Evolutionary conservation across 2,888 invertebrate genomes (phyloP).

Genomic region (Bhutanitis thaidina): DNA sequence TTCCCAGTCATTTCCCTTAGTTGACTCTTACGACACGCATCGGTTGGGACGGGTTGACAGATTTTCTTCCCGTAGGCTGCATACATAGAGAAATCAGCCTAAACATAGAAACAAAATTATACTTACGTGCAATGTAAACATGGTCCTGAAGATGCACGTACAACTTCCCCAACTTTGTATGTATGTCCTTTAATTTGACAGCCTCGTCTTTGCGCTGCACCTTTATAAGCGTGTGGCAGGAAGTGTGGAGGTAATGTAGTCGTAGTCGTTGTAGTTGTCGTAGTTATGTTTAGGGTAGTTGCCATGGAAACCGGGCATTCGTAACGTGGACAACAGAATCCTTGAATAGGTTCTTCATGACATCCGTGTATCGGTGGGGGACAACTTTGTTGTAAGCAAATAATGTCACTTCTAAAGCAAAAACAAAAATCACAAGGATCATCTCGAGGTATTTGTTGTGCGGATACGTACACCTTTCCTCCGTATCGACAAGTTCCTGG

Average conservation of each 20-base stretch:
- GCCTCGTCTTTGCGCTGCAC: slow-evolving; percentile 86
- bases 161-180: slow-evolving; percentile 91
- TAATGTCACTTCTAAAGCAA: slow-evolving; percentile 97
- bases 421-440: slow-evolving; percentile 98
- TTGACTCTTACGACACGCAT: too few species aligned
- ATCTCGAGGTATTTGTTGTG: slow-evolving; percentile 95
- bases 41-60: too few species aligned
- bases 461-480: slow-evolving; percentile 95
- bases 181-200: slow-evolving; percentile 92
- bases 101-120: not conserved
- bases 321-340: slow-evolving; percentile 96
- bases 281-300: slow-evolving; percentile 88
- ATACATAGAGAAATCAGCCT: too few species aligned
- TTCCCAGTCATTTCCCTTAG: too few species aligned
- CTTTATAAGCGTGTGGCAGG: slow-evolving; percentile 88
- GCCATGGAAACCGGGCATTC: slow-evolving; percentile 96
- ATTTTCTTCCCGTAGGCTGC: too few species aligned
- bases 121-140: slow-evolving; percentile 97
- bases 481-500: slow-evolving; percentile 95
- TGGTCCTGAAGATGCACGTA: slow-evolving; percentile 92
- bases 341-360: slow-evolving; percentile 94
- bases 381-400: slow-evolving; percentile 96
- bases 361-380: slow-evolving; percentile 96
- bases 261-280: slow-evolving; percentile 93
- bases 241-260: slow-evolving; percentile 92